Evolutionary conservation across 2,797 vertebrate genomes (phyloP).

Genomic region (Avahi laniger): DNA sequence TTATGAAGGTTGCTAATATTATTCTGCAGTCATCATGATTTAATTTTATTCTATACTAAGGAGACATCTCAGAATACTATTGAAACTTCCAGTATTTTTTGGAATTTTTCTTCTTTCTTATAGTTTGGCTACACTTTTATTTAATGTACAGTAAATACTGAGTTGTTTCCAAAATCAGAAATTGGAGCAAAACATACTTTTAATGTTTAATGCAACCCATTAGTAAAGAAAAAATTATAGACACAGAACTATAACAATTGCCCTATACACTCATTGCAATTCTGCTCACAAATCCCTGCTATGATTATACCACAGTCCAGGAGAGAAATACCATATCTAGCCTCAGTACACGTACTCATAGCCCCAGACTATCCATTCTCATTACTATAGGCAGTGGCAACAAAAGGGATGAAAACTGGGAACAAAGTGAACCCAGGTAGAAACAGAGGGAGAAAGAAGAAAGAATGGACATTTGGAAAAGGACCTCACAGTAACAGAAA

Average conservation of each 20-base stretch:
- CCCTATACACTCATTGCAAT: neutral
- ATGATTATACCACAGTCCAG: neutral
- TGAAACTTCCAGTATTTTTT: neutral
- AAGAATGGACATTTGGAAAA: too few species aligned
- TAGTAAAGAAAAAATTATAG: neutral
- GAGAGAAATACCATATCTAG: neutral
- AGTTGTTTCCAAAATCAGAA: neutral
- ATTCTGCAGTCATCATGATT: neutral
- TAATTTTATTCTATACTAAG: neutral
- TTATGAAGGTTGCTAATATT: neutral
- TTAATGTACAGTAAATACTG: neutral
- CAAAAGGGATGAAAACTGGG: neutral
- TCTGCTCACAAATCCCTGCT: neutral
- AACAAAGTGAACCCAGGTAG: neutral
- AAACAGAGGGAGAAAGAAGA: neutral
- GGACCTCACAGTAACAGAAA: neutral
- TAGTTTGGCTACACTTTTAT: neutral
- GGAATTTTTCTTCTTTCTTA: neutral
- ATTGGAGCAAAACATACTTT: neutral
- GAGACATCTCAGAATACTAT: neutral
- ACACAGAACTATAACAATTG: neutral
- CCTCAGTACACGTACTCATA: too few species aligned
- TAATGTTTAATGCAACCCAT: neutral
- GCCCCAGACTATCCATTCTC: too few species aligned
- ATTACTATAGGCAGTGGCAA: neutral